Evolutionary conservation across 35 echinoderm and acorn worm genomes (phyloP), one percentile per base, ranked within the genome.

Genomic region (Lytechinus pictus): DNA sequence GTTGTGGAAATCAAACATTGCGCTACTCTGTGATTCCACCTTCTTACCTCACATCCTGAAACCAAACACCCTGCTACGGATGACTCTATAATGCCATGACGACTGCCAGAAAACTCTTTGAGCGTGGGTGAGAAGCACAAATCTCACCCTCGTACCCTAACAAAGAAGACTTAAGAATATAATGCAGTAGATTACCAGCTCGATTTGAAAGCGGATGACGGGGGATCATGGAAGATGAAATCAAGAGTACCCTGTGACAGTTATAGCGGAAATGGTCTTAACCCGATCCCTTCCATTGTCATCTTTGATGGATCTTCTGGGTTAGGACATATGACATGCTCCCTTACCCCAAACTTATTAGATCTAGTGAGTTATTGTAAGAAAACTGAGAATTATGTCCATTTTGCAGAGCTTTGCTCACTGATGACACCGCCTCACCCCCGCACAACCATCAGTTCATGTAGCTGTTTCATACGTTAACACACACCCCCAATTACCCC

Each of bases 1-100:
- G 88, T 90, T 90, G 88, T 90, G 88, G 88, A 90, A 90, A 90
- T 90, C 13, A 90, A 90, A 90, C 88, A 52, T 54, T 14, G 88
- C 29, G 28, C 52, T 79, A 16, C 66, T 79, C 66, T 24, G 66
- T 24, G 21, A 79, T 79, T 79, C 66, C 66, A 79, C 19, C 66
- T 4, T 24, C 16, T 52, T 90, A 54, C 88, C 88, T 90, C 88
- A 90, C 88, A 33, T 90, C 88, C 88, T 90, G 88, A 90, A 90
- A 90, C 52, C 52, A 54, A 90, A 90, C 66, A 79, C 52, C 88
- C 28, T 4, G 88, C 88, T 54, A 90, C 10, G 88, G 29, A 90
- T 44, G 88, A 90, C 28, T 90, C 27, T 90, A 14, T 44, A 90
- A 90, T 90, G 88, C 52, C 88, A 90, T 90, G 88, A 44, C 88